Evolutionary conservation across 1,140 invertebrate genomes (phyloP), one percentile per base, ranked within the genome.

Genomic region (Penaeus indicus): DNA sequence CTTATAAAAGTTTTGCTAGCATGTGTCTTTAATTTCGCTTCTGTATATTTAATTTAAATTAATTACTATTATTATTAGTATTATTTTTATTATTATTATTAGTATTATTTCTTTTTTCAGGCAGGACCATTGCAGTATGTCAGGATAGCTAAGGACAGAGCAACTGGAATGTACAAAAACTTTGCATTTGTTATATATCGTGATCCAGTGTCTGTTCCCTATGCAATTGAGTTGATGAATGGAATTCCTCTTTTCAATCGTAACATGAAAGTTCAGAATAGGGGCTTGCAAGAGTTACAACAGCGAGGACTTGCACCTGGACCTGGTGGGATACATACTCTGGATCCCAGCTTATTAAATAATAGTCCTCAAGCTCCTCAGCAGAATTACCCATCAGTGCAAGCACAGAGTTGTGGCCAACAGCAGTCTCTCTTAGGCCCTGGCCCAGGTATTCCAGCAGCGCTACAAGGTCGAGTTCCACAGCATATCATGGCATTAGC

Each of bases 61-160:
- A 32, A 1, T 32, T 42, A 42, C 0, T 38, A 38, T 3, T 38
- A 38, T 42, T 42, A 42, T 42, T 42, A 2, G 0, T 42, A 38
- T 42, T 42, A 42, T 42, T 85, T 10, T 3, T n/a, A 60, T 19
- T 22, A 3, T 32, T n/a, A n/a, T 64, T 54, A 25, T 47, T 27
- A 64, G 2, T 69, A 21, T n/a, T 18, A n/a, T 69, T 69, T 85
- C 0, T 72, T 85, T 81, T 54, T 64, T 18, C 90, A 90, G 90
- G 90, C 90, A 72, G 90, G 90, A 25, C 90, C 90, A 25, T 63
- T 90, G 64, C 77, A 88, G 42, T 88, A 88, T 64, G 85, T 90
- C 47, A 90, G 54, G 47, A 84, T 85, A 38, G 67, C 86, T n/a
- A 88, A 90, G 27, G 90, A 90, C 86, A 88, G 60, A 79, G 77